Evolutionary conservation across 2,888 invertebrate genomes (phyloP).

Genomic region (Lithophane ornitopus): DNA sequence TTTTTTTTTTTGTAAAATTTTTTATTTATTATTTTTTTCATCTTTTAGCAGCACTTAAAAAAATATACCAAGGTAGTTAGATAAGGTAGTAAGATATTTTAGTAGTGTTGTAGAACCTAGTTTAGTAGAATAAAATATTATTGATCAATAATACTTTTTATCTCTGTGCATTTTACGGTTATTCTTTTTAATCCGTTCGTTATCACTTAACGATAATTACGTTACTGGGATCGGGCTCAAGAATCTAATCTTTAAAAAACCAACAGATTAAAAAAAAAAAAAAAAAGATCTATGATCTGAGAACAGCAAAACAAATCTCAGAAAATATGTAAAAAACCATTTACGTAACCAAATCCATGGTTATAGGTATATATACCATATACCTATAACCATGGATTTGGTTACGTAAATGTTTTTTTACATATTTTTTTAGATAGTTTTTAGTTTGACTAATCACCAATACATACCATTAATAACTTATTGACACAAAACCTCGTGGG

Average conservation of each 20-base stretch:
- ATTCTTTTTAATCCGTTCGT: background rate
- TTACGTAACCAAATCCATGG: slow-evolving; percentile 37
- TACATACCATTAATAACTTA: slow-evolving; percentile 34
- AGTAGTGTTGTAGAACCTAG: too few relatives aligned
- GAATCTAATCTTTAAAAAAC: background rate
- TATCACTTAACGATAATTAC: too few relatives aligned
- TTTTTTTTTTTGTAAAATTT: too few relatives aligned
- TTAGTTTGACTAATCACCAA: slow-evolving; percentile 56
- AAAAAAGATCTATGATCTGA: slow-evolving; percentile 44
- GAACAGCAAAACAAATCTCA: slow-evolving; percentile 20
- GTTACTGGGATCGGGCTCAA: background rate
- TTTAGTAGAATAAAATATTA: too few relatives aligned
- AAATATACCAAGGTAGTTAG: too few relatives aligned
- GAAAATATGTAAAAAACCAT: slow-evolving; percentile 24
- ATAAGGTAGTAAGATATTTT: too few relatives aligned
- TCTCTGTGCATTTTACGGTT: background rate
- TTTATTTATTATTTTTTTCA: background rate
- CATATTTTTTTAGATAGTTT: too few relatives aligned
- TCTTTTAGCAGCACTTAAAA: background rate
- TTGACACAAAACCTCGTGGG: slow-evolving; percentile 53
- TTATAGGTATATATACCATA: too few relatives aligned
- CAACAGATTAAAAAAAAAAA: slow-evolving; percentile 24
- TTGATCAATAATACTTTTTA: background rate
- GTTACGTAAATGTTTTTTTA: too few relatives aligned
- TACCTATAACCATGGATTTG: too few relatives aligned